phyloP scores from a whole-genome alignment of 2,113 vertebrate species.

The Melanerpes aurifrons region DNA sequence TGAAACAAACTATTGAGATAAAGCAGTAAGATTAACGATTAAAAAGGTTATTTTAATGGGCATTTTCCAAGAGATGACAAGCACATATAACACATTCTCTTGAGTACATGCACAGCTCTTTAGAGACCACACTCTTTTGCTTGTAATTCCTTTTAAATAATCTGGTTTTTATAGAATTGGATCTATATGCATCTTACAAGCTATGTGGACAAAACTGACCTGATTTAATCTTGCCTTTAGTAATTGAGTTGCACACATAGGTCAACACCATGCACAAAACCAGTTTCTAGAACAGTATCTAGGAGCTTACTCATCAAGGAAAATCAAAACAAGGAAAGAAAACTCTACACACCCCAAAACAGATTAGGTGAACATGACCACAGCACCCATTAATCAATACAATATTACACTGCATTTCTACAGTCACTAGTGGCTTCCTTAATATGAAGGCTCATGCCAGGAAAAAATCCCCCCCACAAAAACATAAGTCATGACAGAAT shows the following conservation, averaged over 20 bases:
- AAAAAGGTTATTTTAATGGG: conserved; percentile 35
- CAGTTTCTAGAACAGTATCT: background rate
- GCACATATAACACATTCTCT: background rate
- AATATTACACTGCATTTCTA: conserved; percentile 32
- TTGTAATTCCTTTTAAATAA: background rate
- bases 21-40: conserved; percentile 10
- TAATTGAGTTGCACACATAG: background rate
- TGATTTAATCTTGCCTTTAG: background rate
- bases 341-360: background rate
- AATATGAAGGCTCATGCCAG: background rate
- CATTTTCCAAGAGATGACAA: conserved; percentile 38
- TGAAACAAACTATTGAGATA: conserved; percentile 3
- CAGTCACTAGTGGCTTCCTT: conserved; percentile 43
- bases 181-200: background rate
- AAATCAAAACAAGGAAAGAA: background rate
- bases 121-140: background rate
- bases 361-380: background rate
- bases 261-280: accelerated
- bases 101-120: accelerated
- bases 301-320: background rate
- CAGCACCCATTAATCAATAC: background rate
- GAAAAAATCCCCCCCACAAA: background rate
- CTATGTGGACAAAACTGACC: background rate
- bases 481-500: conserved; percentile 7
- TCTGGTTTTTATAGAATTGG: background rate